Percentiles rank a stretch among this genome's conserved stretches.
These are phyloP conservation scores for Phytoseiulus persimilis DNA, from an alignment of 2,888 invertebrate genomes.

Conservation along the genomic window DNA sequence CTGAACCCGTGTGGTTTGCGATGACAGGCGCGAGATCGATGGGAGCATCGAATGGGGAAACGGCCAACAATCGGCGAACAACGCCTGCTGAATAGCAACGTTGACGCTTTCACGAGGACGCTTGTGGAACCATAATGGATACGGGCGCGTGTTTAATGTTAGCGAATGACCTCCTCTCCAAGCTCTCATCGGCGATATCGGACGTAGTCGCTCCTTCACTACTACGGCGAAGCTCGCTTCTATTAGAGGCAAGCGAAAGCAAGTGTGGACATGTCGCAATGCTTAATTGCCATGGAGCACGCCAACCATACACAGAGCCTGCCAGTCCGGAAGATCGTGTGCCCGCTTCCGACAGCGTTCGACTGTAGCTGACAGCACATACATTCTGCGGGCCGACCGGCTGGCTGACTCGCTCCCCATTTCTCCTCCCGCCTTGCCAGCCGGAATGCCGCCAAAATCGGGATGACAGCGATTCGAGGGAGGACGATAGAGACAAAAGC, in stretches of 20 bases:
- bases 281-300: slow-evolving; percentile 5
- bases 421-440: not conserved
- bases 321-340: slow-evolving; percentile 5
- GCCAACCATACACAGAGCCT: not conserved
- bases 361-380: not conserved
- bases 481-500: not conserved
- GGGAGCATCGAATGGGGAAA: too few species aligned
- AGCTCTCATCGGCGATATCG: not conserved
- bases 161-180: not conserved
- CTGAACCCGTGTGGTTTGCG: too few species aligned
- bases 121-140: not conserved
- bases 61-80: too few species aligned
- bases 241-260: not conserved
- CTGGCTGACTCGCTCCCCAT: not conserved
- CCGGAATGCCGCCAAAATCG: not conserved
- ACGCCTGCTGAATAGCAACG: not conserved
- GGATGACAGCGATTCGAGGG: not conserved
- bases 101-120: too few species aligned
- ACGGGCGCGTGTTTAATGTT: not conserved
- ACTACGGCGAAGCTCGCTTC: not conserved
- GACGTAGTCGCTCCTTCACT: not conserved
- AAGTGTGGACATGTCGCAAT: not conserved
- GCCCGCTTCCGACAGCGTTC: not conserved
- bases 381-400: not conserved
- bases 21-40: too few species aligned